Evolutionary conservation across 2,797 vertebrate species (phyloP), one percentile per base, ranked within the genome.

Genomic region (Galagoides demidoff): DNA sequence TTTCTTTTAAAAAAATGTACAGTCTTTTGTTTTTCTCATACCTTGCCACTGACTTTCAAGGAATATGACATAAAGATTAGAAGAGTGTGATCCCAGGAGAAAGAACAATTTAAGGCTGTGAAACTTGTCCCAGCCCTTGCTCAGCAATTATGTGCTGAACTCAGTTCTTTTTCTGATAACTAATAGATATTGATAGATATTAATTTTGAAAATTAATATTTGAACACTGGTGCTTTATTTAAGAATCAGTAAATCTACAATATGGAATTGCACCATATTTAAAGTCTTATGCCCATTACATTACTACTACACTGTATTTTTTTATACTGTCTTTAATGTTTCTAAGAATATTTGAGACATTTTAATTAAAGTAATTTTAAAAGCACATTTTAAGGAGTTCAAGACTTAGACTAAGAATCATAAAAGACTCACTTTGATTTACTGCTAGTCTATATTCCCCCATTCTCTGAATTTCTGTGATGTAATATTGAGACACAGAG

Each of bases 1-100:
- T 74, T 78, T 81, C 16, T 81, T 92, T 63, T 45, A 63, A 59
- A 79, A 91, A 92, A 88, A 10, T 63, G 7, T 29, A 12, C 23
- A 52, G 52, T 45, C 20, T 81, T 2, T 78, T 86, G 12, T 85
- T 68, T 88, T 82, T 76, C n/a, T 52, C n/a, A 10, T 52, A 57
- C 25, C 34, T 81, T 82, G 61, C 81, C 59, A 63, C 34, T 82
- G 59, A 55, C 37, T 94, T 92, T 82, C 23, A 92, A 94, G 25
- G 27, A 93, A 25, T 12, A 43, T 20, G 37, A 29, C 52, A 31
- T 71, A 82, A 77, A 31, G 5, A 63, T 59, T 7, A 82, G 64
- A 39, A 78, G 49, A 39, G 31, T 37, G 16, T 43, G 22, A 39
- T 12, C 20, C 34, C 20, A 6, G 10, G 22, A 90, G 49, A 68